Conservation (phyloP, 2,113 vertebrate genomes). For the Melanerpes formicivorus region DNA sequence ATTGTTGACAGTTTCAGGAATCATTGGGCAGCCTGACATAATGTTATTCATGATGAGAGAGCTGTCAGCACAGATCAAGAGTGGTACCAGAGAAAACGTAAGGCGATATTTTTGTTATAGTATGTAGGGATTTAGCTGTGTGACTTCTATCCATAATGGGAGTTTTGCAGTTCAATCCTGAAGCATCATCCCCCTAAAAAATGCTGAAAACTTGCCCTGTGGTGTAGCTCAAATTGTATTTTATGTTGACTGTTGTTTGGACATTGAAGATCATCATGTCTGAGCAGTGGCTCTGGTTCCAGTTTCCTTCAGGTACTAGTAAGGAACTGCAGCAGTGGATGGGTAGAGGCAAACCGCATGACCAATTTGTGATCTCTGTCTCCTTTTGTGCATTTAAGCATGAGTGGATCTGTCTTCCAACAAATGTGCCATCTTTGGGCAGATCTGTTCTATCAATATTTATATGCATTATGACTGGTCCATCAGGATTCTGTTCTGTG, state of each 20-base stretch:
- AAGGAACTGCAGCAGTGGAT: background rate
- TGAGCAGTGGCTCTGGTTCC: conserved; percentile 23
- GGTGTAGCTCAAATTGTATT: conserved; percentile 16
- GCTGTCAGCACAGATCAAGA: conserved; percentile 62
- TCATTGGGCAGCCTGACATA: conserved; percentile 64
- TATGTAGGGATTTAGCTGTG: conserved; percentile 28
- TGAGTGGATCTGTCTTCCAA: background rate
- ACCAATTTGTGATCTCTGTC: background rate
- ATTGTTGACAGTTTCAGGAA: conserved; percentile 71
- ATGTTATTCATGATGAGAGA: conserved; percentile 66
- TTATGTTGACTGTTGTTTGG: conserved; percentile 34
- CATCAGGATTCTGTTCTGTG: background rate
- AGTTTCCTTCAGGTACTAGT: conserved; percentile 56
- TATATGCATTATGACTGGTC: background rate
- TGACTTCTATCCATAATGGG: conserved; percentile 32
- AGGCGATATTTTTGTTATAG: conserved; percentile 22
- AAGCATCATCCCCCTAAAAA: background rate
- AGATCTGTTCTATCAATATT: background rate
- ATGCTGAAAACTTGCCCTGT: conserved; percentile 27
- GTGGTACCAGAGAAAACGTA: conserved; percentile 34
- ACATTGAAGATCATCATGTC: conserved; percentile 40
- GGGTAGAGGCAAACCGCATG: background rate
- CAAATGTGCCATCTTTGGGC: background rate
- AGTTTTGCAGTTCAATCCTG: conserved; percentile 37
- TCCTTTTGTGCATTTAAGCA: background rate